These are phyloP conservation scores for Oxycera nigricornis DNA, from an alignment of 2,888 invertebrate species.

Conservation along the genomic window DNA sequence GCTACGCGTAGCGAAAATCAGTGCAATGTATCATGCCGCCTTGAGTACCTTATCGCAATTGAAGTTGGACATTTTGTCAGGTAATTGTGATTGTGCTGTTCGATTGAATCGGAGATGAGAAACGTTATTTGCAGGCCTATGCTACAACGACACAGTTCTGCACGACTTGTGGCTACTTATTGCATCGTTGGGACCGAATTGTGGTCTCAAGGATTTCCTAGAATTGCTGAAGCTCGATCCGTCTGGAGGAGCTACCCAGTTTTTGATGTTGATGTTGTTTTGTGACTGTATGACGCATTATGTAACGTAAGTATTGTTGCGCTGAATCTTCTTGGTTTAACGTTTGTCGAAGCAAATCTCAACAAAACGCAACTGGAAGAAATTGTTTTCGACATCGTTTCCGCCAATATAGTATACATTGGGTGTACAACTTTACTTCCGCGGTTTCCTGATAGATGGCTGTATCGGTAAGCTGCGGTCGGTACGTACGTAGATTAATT, in stretches of 20 bases:
- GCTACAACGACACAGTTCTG: slow-evolving; percentile 90
- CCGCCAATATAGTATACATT: too few species aligned
- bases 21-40: slow-evolving; percentile 91
- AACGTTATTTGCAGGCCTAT: slow-evolving; percentile 76
- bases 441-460: too few species aligned
- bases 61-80: slow-evolving; percentile 90
- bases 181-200: slow-evolving; percentile 84
- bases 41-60: slow-evolving; percentile 89
- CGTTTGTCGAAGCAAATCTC: too few species aligned
- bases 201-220: slow-evolving; percentile 87
- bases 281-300: slow-evolving; percentile 96
- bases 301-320: slow-evolving; percentile 83
- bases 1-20: slow-evolving; percentile 83
- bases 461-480: too few species aligned
- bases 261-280: slow-evolving; percentile 91
- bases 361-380: too few species aligned
- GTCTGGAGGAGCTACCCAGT: slow-evolving; percentile 84
- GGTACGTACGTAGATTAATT: too few species aligned
- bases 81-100: slow-evolving; percentile 63
- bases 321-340: too few species aligned
- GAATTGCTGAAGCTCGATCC: slow-evolving; percentile 83
- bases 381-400: too few species aligned
- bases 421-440: too few species aligned
- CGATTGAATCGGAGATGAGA: too few species aligned
- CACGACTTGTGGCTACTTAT: slow-evolving; percentile 92